phyloP scores from a whole-genome alignment of 2,888 invertebrate genomes.

The Vandiemenella viatica region DNA sequence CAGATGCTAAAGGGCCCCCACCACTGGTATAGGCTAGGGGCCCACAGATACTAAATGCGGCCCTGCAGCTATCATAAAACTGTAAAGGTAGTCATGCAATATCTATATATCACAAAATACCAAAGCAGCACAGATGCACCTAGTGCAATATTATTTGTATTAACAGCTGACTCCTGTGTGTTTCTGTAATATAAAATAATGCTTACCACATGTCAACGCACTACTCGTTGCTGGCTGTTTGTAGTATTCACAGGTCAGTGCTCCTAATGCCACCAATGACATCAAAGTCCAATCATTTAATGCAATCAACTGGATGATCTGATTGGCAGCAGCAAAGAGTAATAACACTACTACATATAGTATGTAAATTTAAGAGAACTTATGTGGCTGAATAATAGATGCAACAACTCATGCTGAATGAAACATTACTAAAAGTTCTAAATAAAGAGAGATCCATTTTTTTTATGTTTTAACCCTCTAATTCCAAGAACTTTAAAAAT shows the following conservation, averaged over 20 bases:
- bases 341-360: slow-evolving; percentile 8
- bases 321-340: slow-evolving; percentile 24
- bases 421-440: slow-evolving; percentile 13
- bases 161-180: not conserved
- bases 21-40: too few relatives aligned
- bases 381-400: not conserved
- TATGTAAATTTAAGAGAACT: not conserved
- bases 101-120: too few relatives aligned
- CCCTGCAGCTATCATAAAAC: too few relatives aligned
- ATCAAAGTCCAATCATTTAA: slow-evolving; percentile 31
- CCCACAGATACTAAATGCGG: too few relatives aligned
- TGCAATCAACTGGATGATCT: slow-evolving; percentile 28
- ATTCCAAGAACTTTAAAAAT: slow-evolving; percentile 13
- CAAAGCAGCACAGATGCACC: too few relatives aligned
- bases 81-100: too few relatives aligned
- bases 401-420: not conserved
- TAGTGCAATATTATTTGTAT: too few relatives aligned
- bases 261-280: slow-evolving; percentile 26
- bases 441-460: slow-evolving; percentile 14
- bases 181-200: slow-evolving; percentile 1
- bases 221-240: not conserved
- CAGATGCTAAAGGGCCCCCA: too few relatives aligned
- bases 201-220: not conserved
- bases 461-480: slow-evolving; percentile 10
- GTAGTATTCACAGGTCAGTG: slow-evolving; percentile 4